Evolutionary conservation across 2,888 invertebrate genomes (phyloP).

Genomic region (Leucania comma): DNA sequence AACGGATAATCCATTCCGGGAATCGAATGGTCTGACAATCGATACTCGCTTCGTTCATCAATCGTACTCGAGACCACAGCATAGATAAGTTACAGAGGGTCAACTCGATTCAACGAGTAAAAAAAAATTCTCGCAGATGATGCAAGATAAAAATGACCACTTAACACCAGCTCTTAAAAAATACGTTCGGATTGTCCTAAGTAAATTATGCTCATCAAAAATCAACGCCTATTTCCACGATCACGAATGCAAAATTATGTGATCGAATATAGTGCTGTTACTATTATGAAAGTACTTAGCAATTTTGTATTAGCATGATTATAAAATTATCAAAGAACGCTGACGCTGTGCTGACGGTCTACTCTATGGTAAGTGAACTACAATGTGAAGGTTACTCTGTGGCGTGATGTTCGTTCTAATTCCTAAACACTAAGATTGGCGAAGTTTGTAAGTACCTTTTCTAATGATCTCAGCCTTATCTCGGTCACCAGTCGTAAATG

Average conservation of each 20-base stretch:
- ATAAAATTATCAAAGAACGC: no score
- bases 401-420: background rate
- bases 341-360: no score
- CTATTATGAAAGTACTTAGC: background rate
- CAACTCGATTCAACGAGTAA: background rate
- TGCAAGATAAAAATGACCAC: no score
- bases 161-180: no score
- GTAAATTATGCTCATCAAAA: no score
- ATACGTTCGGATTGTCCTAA: no score
- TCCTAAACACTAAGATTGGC: background rate
- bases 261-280: no score
- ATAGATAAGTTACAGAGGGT: background rate
- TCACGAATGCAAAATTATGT: no score
- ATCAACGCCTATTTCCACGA: background rate
- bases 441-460: background rate
- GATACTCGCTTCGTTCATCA: constrained; percentile 57
- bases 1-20: constrained; percentile 47
- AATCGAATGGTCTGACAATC: constrained; percentile 52
- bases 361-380: no score
- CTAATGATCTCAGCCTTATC: no score
- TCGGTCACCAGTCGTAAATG: no score
- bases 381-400: background rate
- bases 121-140: background rate
- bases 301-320: background rate
- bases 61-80: constrained; percentile 34